Evolutionary conservation across 1,140 invertebrate species (phyloP).

Genomic region (Subanguina moxae): DNA sequence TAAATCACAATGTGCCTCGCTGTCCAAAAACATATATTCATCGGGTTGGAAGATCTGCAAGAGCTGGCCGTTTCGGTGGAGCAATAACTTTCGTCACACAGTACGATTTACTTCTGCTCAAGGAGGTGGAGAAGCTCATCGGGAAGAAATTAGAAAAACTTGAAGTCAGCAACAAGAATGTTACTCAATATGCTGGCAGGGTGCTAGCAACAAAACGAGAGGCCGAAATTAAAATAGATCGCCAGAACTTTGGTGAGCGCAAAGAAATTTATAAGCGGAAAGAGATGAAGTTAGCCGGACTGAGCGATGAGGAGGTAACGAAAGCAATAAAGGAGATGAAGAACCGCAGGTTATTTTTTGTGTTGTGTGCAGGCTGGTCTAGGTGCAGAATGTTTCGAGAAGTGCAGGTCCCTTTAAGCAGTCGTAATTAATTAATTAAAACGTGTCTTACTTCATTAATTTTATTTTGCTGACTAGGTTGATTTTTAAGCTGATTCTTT

Average conservation of each 20-base stretch:
- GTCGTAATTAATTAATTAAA: too few relatives aligned
- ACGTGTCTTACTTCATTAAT: too few relatives aligned
- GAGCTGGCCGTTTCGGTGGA: conserved; percentile 59
- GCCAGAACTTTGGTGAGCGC: conserved; percentile 82
- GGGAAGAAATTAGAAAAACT: conserved; percentile 72
- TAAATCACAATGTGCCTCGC: conserved; percentile 55
- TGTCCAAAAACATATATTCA: conserved; percentile 55
- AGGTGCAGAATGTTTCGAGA: too few relatives aligned
- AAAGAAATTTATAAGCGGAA: conserved; percentile 81
- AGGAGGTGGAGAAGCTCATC: conserved; percentile 74
- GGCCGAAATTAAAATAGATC: conserved; percentile 83
- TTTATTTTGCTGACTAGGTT: too few relatives aligned
- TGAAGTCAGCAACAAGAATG: conserved; percentile 62
- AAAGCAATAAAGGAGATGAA: conserved; percentile 59
- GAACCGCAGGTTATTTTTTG: not conserved
- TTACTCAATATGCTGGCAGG: conserved; percentile 80
- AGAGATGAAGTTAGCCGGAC: conserved; percentile 76
- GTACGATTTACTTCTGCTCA: conserved; percentile 78
- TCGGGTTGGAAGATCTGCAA: conserved; percentile 52
- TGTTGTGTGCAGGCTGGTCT: too few relatives aligned
- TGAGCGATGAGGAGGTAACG: conserved; percentile 74
- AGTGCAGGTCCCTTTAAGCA: too few relatives aligned
- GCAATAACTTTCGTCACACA: conserved; percentile 86
- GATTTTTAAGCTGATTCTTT: too few relatives aligned
- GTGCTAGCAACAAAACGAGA: conserved; percentile 83